Conservation (phyloP, 2,113 vertebrate genomes). For the Genyomyrus donnyi region DNA sequence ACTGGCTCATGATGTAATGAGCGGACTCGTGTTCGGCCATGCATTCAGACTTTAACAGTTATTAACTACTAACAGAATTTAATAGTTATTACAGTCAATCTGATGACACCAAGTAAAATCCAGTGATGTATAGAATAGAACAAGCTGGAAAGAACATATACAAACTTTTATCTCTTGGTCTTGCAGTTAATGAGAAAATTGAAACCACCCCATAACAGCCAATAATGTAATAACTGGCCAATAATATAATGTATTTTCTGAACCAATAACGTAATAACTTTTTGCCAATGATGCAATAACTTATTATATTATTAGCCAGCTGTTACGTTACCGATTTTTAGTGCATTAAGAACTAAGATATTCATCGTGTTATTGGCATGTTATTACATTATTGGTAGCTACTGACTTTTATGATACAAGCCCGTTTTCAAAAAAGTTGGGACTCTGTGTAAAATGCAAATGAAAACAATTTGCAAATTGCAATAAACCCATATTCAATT, state of each 20-base stretch:
- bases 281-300: background rate
- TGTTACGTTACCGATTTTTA: background rate
- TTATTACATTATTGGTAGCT: background rate
- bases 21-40: background rate
- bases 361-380: background rate
- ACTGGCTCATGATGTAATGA: background rate
- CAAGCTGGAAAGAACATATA: background rate
- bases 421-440: background rate
- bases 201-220: background rate
- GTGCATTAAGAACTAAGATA: background rate
- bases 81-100: background rate
- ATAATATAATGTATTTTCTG: background rate
- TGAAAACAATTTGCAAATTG: background rate
- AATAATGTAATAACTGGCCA: background rate
- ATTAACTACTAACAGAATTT: background rate
- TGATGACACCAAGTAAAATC: background rate
- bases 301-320: background rate
- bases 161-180: background rate
- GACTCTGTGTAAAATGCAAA: background rate
- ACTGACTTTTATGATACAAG: background rate
- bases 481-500: background rate
- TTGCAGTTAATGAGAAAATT: background rate
- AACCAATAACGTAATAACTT: too few species aligned
- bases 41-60: background rate
- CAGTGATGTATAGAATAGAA: background rate